Conservation (phyloP, 2,888 invertebrate species). For the Entomobrya proxima region DNA sequence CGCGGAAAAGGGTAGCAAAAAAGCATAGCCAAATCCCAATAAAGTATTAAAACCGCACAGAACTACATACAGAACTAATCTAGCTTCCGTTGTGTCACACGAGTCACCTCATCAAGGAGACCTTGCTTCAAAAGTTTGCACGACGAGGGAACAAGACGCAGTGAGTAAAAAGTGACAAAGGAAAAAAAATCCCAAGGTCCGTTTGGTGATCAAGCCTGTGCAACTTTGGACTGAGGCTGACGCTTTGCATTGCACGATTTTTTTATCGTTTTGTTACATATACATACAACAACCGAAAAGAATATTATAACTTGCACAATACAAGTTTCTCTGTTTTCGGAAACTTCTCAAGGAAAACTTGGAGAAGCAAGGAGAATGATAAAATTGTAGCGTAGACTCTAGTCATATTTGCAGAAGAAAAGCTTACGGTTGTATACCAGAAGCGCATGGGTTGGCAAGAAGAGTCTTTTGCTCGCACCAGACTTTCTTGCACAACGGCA, state of each 20-base stretch:
- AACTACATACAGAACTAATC: neutral
- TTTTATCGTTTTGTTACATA: neutral
- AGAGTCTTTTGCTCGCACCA: neutral
- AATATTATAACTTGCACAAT: neutral
- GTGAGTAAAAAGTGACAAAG: neutral
- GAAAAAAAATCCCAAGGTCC: neutral
- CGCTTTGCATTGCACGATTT: neutral
- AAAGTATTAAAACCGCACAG: neutral
- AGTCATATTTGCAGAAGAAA: neutral
- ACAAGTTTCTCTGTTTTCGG: slow-evolving; percentile 41
- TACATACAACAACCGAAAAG: neutral
- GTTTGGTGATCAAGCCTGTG: neutral
- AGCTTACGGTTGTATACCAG: neutral
- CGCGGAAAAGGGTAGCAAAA: neutral
- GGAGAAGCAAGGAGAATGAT: neutral
- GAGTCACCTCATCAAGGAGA: neutral
- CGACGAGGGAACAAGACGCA: neutral
- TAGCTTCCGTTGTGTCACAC: neutral
- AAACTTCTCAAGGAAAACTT: slow-evolving; percentile 59
- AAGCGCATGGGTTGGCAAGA: neutral
- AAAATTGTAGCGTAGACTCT: neutral
- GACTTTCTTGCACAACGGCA: slow-evolving; percentile 2
- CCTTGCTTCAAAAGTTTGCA: no score
- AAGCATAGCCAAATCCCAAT: neutral
- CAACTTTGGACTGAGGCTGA: neutral